Base-by-base conservation (phyloP, 37 sponge, comb jelly and placozoan genomes). In the Haliclona indistincta region DNA sequence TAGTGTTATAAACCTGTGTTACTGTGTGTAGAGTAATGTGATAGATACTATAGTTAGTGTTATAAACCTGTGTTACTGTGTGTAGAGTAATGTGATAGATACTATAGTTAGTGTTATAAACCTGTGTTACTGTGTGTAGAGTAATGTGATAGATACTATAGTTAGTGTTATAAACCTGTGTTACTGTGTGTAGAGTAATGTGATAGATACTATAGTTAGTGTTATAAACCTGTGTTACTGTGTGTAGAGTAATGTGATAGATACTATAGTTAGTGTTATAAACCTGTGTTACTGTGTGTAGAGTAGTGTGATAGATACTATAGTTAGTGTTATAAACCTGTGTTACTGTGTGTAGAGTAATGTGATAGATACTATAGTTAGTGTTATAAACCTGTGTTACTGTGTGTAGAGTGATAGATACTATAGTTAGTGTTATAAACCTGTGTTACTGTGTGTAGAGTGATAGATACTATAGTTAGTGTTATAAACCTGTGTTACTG, bases 401-500 rank as follows among this genome's bases (percentile, higher is more conserved):
- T 53, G 89, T 91, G 20, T 97, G 97, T 6, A 65, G 85, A 56
- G 97, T 95, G 82, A 85, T 88, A 6, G 43, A 75, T 44, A 38
- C 25, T n/a, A 13, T 5, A 30, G 10, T 43, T 42, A 25, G 25
- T 58, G 6, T n/a, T 58, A 7, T 25, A 58, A n/a, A 47, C 86
- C 33, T 64, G 99, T 17, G 99, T 97, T 11, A 85, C 91, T 53
- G 89, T 91, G 20, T 97, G 97, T 6, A 65, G 85, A 56, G 97
- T 95, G 82, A 85, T 88, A 6, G 43, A 75, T 44, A 38, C 25
- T n/a, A 13, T 5, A 30, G 10, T 43, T 42, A 25, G 25, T 58
- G 6, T n/a, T 58, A 7, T 25, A 58, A n/a, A 47, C 8, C n/a
- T n/a, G n/a, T n/a, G n/a, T n/a, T n/a, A n/a, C n/a, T n/a, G n/a